Conservation (phyloP, 2,888 invertebrate genomes). For the Philonicus albiceps region DNA sequence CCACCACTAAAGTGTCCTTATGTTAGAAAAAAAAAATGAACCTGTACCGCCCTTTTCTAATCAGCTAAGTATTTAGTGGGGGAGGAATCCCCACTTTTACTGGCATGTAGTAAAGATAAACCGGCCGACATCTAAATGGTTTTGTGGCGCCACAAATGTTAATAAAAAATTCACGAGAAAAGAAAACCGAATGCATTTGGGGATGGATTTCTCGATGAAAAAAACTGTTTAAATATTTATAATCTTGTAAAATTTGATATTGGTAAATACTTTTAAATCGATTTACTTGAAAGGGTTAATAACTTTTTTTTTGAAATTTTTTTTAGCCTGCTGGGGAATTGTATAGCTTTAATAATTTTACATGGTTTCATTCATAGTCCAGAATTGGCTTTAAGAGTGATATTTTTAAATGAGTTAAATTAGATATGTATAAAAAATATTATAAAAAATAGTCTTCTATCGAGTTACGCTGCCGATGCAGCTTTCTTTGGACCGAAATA, state of each 20-base stretch:
- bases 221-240: neutral
- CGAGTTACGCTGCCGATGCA: too few species aligned
- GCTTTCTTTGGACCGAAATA: too few species aligned
- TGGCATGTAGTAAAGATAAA: neutral
- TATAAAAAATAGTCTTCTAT: too few species aligned
- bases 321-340: too few species aligned
- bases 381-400: too few species aligned
- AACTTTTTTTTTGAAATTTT: too few species aligned
- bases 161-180: constrained; percentile 11
- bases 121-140: constrained; percentile 8
- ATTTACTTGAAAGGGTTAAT: too few species aligned
- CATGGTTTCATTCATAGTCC: too few species aligned
- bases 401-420: too few species aligned
- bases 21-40: neutral
- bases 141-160: neutral
- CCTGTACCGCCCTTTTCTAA: neutral
- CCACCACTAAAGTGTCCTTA: neutral
- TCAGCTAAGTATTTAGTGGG: neutral
- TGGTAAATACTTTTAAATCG: too few species aligned
- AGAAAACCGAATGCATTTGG: neutral
- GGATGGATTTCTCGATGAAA: neutral
- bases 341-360: too few species aligned
- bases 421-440: too few species aligned
- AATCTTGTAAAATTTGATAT: neutral
- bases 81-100: neutral